phyloP scores from a whole-genome alignment of 2,888 invertebrate species.

The Agrochola lota region DNA sequence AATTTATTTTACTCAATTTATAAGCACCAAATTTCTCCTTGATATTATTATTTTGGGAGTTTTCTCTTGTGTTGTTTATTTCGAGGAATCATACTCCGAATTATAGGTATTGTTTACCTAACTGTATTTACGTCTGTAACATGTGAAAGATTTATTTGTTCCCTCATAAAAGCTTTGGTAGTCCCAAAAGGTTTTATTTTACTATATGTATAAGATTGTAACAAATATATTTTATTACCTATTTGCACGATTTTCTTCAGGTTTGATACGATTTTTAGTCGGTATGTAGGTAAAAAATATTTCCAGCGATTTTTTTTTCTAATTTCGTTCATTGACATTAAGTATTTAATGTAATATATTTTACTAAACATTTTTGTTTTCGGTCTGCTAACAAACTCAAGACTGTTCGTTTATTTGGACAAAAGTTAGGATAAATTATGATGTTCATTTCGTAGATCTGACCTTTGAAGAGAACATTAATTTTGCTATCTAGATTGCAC shows the following conservation, averaged over 20 bases:
- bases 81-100: not conserved
- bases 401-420: constrained; percentile 3
- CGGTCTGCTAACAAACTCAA: constrained; percentile 21
- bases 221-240: constrained; percentile 10
- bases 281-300: not conserved
- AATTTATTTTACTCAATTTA: not conserved
- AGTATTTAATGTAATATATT: not conserved
- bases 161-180: constrained; percentile 20
- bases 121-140: constrained; percentile 35
- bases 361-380: constrained; percentile 10
- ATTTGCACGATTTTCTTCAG: constrained; percentile 1
- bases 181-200: constrained; percentile 26
- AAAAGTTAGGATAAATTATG: constrained; percentile 27
- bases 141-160: constrained; percentile 36
- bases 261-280: not conserved
- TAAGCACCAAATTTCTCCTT: not conserved
- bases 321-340: not conserved
- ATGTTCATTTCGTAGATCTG: constrained; percentile 10
- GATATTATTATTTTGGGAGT: not conserved
- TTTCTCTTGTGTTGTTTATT: not conserved
- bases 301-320: no score
- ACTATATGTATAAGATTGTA: constrained; percentile 11
- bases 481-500: constrained; percentile 37
- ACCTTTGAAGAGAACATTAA: constrained; percentile 46
- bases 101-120: not conserved